A percentile compares a stretch with the other conserved stretches of the same genome.
These are phyloP conservation scores for Enhydra lutris DNA, from an alignment of 2,113 vertebrate genomes.

Conservation along the genomic window DNA sequence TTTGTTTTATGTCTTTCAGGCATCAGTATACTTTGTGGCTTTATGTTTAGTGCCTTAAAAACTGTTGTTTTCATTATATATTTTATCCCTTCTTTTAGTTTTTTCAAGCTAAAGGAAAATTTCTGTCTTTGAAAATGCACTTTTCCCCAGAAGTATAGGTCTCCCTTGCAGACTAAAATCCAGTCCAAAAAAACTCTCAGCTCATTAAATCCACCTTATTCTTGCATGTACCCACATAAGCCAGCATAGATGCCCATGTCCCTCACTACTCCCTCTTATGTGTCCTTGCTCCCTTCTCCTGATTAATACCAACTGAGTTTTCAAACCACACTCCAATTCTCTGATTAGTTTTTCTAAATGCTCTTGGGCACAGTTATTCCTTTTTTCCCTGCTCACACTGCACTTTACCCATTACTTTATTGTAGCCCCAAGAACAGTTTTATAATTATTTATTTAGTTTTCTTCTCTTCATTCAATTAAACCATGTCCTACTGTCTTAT, in stretches of 20 bases:
- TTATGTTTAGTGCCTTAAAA: not conserved
- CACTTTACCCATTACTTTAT: conserved; percentile 1
- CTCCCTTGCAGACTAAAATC: not conserved
- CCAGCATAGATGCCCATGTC: not conserved
- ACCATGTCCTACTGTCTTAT: not conserved
- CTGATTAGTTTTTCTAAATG: conserved; percentile 12
- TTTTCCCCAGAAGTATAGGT: not conserved
- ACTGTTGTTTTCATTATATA: not conserved
- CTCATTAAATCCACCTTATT: not conserved
- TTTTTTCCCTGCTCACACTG: not conserved
- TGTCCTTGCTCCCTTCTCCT: not conserved
- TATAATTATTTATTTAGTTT: conserved; percentile 26
- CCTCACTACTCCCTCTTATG: not conserved
- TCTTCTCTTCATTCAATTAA: not conserved
- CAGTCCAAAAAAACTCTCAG: not conserved
- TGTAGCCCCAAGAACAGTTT: not conserved
- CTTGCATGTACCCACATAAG: not conserved
- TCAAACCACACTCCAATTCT: not conserved
- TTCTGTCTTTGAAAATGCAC: not conserved
- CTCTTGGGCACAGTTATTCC: not conserved
- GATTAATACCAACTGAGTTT: conserved; percentile 25
- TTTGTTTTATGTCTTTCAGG: not conserved
- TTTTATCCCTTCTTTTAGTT: not conserved
- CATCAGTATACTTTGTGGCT: not conserved
- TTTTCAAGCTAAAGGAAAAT: not conserved